Evolutionary conservation across 1,140 invertebrate genomes (phyloP).

Genomic region (Acromyrmex charruanus): DNA sequence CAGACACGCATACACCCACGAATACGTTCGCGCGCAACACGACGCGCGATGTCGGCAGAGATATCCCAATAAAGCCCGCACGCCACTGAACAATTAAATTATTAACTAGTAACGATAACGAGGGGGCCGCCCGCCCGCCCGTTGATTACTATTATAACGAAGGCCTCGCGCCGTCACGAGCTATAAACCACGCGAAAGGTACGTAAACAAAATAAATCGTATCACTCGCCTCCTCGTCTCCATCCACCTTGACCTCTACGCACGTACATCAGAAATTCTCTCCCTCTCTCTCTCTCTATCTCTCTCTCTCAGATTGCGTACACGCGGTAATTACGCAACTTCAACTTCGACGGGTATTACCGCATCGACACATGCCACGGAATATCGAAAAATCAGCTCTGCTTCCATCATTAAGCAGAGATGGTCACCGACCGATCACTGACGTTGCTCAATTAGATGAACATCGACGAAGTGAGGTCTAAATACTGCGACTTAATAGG

Average conservation of each 20-base stretch:
- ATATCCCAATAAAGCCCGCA: slow-evolving; percentile 84
- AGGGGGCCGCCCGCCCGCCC: slow-evolving; percentile 69
- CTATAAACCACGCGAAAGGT: slow-evolving; percentile 36
- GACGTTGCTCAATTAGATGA: slow-evolving; percentile 8
- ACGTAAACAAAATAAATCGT: slow-evolving; percentile 61
- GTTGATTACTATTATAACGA: slow-evolving; percentile 85
- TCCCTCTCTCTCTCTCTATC: too few species aligned
- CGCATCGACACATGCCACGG: neutral
- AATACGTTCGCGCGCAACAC: neutral
- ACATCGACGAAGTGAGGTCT: neutral
- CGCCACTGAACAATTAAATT: slow-evolving; percentile 86
- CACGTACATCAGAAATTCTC: slow-evolving; percentile 5
- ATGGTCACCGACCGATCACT: neutral
- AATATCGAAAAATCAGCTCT: slow-evolving; percentile 40
- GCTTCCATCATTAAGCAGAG: slow-evolving; percentile 4
- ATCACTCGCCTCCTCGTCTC: neutral
- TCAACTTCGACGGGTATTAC: slow-evolving; percentile 8
- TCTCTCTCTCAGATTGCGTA: neutral
- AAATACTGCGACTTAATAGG: slow-evolving; percentile 1
- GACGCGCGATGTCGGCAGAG: slow-evolving; percentile 80
- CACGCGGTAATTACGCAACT: slow-evolving; percentile 23
- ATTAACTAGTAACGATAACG: slow-evolving; percentile 85
- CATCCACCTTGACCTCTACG: slow-evolving; percentile 4
- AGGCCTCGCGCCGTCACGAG: slow-evolving; percentile 63
- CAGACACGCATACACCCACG: neutral